Conservation (phyloP, 1,140 invertebrate species). For the Drosophila murphyi region DNA sequence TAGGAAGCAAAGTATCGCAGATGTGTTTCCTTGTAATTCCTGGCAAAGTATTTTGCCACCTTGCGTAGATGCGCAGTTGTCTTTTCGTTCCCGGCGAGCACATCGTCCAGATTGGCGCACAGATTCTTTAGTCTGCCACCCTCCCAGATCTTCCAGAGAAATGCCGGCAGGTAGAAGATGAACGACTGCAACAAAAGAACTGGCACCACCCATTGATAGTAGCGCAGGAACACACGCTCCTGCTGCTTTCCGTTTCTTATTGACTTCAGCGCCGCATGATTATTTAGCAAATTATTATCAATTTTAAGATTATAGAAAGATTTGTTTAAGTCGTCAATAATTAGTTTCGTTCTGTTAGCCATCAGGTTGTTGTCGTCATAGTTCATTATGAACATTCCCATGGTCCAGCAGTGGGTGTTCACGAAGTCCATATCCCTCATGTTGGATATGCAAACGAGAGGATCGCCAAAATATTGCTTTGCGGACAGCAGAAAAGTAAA, state of each 20-base stretch:
- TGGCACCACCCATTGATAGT: slow-evolving; percentile 96
- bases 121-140: slow-evolving; percentile 87
- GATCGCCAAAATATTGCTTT: slow-evolving; percentile 90
- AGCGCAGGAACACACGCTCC: slow-evolving; percentile 87
- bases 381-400: slow-evolving; percentile 89
- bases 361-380: slow-evolving; percentile 83
- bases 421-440: slow-evolving; percentile 86
- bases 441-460: slow-evolving; percentile 88
- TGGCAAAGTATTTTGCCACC: slow-evolving; percentile 86
- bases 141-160: slow-evolving; percentile 92
- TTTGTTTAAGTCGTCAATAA: not conserved
- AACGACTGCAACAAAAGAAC: slow-evolving; percentile 92
- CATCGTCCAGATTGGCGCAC: slow-evolving; percentile 84
- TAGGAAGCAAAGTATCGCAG: slow-evolving; percentile 89
- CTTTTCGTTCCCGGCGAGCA: slow-evolving; percentile 82
- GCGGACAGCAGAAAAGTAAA: slow-evolving; percentile 88
- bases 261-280: slow-evolving; percentile 33
- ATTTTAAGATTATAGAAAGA: slow-evolving; percentile 21
- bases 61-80: slow-evolving; percentile 85
- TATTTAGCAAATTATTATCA: slow-evolving; percentile 24
- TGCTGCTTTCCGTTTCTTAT: not conserved
- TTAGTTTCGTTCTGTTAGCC: slow-evolving; percentile 48
- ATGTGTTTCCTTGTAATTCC: slow-evolving; percentile 86
- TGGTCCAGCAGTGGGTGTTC: slow-evolving; percentile 91
- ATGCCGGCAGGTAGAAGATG: slow-evolving; percentile 90